phyloP scores from a whole-genome alignment of 1,140 invertebrate genomes.

The Scaptomyza graminum region DNA sequence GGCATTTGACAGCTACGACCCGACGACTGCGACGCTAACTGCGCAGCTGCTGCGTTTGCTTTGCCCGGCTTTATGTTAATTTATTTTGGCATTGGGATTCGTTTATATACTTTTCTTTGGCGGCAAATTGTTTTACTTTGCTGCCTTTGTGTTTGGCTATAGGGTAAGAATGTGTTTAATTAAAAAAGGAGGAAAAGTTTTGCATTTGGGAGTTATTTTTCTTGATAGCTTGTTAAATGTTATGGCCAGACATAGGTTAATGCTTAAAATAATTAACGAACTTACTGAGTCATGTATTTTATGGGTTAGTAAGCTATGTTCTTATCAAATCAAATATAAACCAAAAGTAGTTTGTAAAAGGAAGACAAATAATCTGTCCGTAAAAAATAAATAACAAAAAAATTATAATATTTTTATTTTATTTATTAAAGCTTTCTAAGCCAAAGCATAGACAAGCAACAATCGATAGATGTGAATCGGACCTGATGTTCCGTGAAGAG shows the following conservation, averaged over 20 bases:
- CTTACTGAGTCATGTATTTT: too few relatives aligned
- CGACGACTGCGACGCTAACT: slow-evolving; percentile 9
- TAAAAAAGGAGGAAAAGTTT: slow-evolving; percentile 23
- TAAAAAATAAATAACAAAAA: too few relatives aligned
- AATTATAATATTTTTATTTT: neutral
- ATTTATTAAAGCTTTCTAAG: neutral
- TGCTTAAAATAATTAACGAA: neutral
- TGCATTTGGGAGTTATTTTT: neutral
- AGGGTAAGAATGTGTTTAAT: slow-evolving; percentile 35
- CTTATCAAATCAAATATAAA: too few relatives aligned
- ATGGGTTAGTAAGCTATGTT: too few relatives aligned
- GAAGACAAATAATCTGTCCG: too few relatives aligned
- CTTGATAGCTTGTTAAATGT: neutral
- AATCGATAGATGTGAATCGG: neutral
- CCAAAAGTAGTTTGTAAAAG: too few relatives aligned
- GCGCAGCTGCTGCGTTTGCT: slow-evolving; percentile 17
- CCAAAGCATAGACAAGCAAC: neutral
- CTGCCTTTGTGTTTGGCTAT: slow-evolving; percentile 28
- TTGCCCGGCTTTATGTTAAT: slow-evolving; percentile 67
- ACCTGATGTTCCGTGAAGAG: neutral
- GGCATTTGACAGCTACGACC: slow-evolving; percentile 74
- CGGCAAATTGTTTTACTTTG: slow-evolving; percentile 51
- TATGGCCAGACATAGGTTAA: neutral
- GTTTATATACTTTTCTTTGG: neutral
- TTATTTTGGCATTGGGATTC: slow-evolving; percentile 66